Base-by-base conservation (phyloP, 2,888 invertebrate genomes). In the Platycnemis pennipes region DNA sequence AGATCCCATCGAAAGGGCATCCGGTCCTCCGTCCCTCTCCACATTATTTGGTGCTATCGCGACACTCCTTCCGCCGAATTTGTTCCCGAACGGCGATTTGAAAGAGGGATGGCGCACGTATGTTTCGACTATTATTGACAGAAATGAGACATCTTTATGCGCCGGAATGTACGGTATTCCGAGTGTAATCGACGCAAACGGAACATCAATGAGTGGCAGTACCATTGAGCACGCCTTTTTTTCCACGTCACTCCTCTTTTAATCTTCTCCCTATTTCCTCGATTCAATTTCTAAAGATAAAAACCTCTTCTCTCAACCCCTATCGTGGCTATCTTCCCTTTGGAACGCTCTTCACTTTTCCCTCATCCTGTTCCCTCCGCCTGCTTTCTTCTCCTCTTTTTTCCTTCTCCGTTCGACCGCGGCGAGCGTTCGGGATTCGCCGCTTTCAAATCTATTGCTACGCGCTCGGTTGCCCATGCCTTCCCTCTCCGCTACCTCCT, bases 391-490 rank as follows among this genome's bases (percentile, higher is more conserved):
- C 37, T 46, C n/a, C 87, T 86, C 44, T 31, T 22, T 37, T 37
- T 37, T 22, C 37, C 85, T 5, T 86, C 42, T 86, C 63, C 44
- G 37, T 88, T 88, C 11, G 16, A n/a, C 49, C 49, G 19, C 53
- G n/a, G n/a, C 16, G 37, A 53, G 49, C 49, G 31, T 46, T 46
- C 49, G 46, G n/a, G 87, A 45, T 87, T 46, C 87, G 22, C 46
- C 46, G 45, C 37, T 87, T 87, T 46, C 87, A 87, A 46, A 46
- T 87, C n/a, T 87, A 87, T 42, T n/a, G n/a, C n/a, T n/a, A n/a
- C 87, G 46, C 87, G 46, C 45, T 46, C 87, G 26, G 87, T 37
- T 87, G 45, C 45, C 37, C 87, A 19, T 45, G n/a, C n/a, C 87
- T 8, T 63, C 26, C 63, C 63, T 26, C 77, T 37, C 77, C 49